Conservation (phyloP, 2,113 vertebrate genomes). For the Callionymus lyra region DNA sequence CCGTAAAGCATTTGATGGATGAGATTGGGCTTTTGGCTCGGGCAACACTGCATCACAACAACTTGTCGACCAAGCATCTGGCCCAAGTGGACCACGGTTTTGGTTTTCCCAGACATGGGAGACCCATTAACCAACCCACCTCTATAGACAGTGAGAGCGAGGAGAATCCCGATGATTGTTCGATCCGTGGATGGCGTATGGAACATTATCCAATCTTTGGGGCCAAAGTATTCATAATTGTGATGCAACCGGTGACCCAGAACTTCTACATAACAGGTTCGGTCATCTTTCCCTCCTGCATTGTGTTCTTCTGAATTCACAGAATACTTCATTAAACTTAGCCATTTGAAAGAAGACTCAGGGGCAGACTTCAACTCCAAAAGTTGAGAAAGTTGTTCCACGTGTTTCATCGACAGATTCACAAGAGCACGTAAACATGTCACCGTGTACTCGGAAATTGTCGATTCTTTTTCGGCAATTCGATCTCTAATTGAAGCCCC, state of each 20-base stretch:
- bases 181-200: conserved; percentile 66
- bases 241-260: conserved; percentile 65
- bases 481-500: conserved; percentile 26
- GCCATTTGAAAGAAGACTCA: conserved; percentile 74
- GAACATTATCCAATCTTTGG: conserved; percentile 53
- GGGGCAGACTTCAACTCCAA: conserved; percentile 35
- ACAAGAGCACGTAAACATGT: conserved; percentile 48
- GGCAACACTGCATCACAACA: conserved; percentile 60
- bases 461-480: conserved; percentile 1
- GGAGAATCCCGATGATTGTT: conserved; percentile 65
- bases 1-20: conserved; percentile 67
- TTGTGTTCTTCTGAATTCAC: conserved; percentile 28
- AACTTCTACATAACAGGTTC: conserved; percentile 63
- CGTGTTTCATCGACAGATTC: conserved; percentile 61
- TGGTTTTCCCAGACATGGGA: conserved; percentile 62
- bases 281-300: background rate
- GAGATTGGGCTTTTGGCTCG: conserved; percentile 28
- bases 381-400: conserved; percentile 54
- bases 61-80: conserved; percentile 68
- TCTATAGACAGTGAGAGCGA: conserved; percentile 68
- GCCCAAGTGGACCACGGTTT: conserved; percentile 57
- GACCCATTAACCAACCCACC: conserved; percentile 68
- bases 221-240: conserved; percentile 74
- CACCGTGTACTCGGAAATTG: conserved; percentile 26
- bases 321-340: conserved; percentile 72